Evolutionary conservation across 2,888 invertebrate species (phyloP).

Genomic region (Folsomia candida): DNA sequence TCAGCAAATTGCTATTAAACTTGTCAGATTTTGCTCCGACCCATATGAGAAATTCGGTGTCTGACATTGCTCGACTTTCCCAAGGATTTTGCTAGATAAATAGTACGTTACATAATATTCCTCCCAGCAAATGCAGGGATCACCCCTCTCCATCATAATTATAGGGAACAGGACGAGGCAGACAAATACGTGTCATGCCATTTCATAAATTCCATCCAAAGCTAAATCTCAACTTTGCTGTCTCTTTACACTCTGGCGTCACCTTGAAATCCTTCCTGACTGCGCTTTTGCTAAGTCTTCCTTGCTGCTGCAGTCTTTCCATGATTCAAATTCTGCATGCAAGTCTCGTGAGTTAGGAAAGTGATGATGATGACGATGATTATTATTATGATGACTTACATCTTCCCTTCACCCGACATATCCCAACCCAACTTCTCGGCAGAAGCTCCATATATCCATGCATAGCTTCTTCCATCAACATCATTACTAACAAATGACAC

Average conservation of each 20-base stretch:
- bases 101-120: too few relatives aligned
- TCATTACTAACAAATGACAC: constrained; percentile 7
- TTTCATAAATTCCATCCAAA: neutral
- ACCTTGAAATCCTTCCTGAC: neutral
- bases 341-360: neutral
- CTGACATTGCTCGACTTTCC: too few relatives aligned
- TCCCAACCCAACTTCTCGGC: neutral
- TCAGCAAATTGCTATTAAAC: too few relatives aligned
- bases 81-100: too few relatives aligned
- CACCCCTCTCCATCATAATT: constrained; percentile 39
- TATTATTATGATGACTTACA: constrained; percentile 6
- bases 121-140: constrained; percentile 18
- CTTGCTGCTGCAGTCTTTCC: too few relatives aligned
- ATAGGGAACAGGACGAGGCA: too few relatives aligned
- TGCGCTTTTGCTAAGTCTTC: too few relatives aligned
- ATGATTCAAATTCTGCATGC: constrained; percentile 8
- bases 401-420: neutral
- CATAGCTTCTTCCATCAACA: neutral
- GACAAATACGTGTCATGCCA: constrained; percentile 34
- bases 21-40: too few relatives aligned
- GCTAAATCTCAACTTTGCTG: neutral
- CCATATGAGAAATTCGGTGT: too few relatives aligned
- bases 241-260: neutral
- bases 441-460: too few relatives aligned
- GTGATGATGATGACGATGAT: neutral